A percentile compares a stretch with the other conserved stretches of the same genome.
Evolutionary conservation across 2,797 vertebrate species (phyloP).

Genomic region (Stomatorhinus walkeri): DNA sequence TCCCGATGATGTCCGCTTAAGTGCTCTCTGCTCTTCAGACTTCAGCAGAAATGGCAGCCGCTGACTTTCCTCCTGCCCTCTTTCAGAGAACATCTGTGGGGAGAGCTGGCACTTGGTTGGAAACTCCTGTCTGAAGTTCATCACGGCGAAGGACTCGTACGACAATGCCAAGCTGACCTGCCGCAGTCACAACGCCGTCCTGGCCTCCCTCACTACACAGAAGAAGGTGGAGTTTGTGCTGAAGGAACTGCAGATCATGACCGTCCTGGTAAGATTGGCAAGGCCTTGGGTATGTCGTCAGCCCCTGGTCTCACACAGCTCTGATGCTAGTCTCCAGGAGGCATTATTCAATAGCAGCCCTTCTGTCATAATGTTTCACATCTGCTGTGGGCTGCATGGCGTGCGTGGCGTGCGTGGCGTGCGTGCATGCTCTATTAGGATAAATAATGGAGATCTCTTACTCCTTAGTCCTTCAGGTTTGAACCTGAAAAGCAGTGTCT

Average conservation of each 20-base stretch:
- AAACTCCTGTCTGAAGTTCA: slow-evolving; percentile 87
- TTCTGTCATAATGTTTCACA: background rate
- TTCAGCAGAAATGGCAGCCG: background rate
- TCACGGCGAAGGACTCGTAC: slow-evolving; percentile 79
- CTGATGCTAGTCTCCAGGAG: background rate
- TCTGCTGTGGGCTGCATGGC: background rate
- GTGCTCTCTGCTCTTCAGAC: background rate
- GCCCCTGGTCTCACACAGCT: background rate
- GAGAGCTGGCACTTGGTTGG: slow-evolving; percentile 89
- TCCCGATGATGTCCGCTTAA: background rate
- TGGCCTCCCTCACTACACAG: slow-evolving; percentile 87
- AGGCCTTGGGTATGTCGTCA: background rate
- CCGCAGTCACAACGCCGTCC: slow-evolving; percentile 72
- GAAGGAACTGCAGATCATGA: slow-evolving; percentile 85
- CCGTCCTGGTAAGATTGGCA: slow-evolving; percentile 67
- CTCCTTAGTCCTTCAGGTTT: background rate
- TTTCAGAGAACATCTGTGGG: slow-evolving; percentile 86
- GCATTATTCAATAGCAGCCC: background rate
- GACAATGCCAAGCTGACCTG: slow-evolving; percentile 91
- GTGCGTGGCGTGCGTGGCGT: background rate
- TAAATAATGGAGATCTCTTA: background rate
- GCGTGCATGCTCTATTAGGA: too few relatives aligned
- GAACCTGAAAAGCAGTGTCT: background rate
- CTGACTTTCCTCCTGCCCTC: background rate
- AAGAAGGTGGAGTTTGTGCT: slow-evolving; percentile 94